Evolutionary conservation across 2,888 invertebrate species (phyloP).

Genomic region (Atrina japonica): DNA sequence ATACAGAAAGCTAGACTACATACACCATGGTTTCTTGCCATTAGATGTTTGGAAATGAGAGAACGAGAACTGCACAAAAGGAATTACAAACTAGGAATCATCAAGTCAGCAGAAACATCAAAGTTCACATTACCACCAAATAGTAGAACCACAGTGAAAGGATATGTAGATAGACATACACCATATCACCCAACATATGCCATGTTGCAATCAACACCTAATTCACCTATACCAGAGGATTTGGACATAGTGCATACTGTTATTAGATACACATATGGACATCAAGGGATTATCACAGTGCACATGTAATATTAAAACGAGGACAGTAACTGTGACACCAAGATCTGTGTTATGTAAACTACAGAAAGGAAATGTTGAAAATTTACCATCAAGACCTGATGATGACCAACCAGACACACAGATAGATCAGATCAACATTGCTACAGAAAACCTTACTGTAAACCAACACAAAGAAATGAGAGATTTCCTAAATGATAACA

Average conservation of each 20-base stretch:
- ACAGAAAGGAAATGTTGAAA: conserved; percentile 8
- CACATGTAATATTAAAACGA: conserved; percentile 10
- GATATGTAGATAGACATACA: background rate
- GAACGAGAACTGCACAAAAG: conserved; percentile 24
- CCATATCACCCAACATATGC: conserved; percentile 1
- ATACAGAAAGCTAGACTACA: conserved; percentile 22
- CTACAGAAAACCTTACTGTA: background rate
- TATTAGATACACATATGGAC: conserved; percentile 6
- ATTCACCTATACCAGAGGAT: background rate
- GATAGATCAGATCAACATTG: background rate
- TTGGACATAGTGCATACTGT: background rate
- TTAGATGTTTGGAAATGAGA: conserved; percentile 20
- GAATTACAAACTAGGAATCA: conserved; percentile 17
- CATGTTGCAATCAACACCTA: conserved; percentile 1
- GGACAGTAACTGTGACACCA: conserved; percentile 13
- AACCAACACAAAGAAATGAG: background rate
- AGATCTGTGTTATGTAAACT: background rate
- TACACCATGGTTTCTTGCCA: conserved; percentile 35
- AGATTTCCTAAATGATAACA: background rate
- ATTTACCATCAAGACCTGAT: background rate
- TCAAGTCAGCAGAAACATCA: conserved; percentile 24
- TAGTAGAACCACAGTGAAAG: background rate
- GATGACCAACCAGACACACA: background rate
- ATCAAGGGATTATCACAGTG: background rate
- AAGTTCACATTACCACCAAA: conserved; percentile 2